Conservation (phyloP, 2,797 vertebrate genomes). For the Arremon brunneinucha region DNA sequence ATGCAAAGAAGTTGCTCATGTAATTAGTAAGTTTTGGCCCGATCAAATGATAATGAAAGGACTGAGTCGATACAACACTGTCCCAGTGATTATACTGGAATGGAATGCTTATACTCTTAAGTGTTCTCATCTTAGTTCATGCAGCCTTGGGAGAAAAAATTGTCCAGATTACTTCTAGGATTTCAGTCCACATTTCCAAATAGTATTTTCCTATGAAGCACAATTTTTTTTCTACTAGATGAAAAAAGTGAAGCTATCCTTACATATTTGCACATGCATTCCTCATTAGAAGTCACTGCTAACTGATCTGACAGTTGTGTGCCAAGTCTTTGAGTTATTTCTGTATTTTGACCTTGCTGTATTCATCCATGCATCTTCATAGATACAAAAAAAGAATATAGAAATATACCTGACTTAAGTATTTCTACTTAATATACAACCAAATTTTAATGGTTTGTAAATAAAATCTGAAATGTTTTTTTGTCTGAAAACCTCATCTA, state of each 20-base stretch:
- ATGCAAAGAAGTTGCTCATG: neutral
- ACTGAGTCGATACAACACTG: rapidly evolving
- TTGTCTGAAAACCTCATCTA: neutral
- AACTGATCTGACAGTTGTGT: neutral
- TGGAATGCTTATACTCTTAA: neutral
- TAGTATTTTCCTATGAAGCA: neutral
- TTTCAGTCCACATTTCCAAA: neutral
- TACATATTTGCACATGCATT: neutral
- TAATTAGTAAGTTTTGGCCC: neutral
- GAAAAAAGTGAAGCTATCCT: neutral
- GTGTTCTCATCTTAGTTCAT: neutral
- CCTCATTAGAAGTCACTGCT: neutral
- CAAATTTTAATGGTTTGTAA: neutral
- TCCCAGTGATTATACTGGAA: neutral
- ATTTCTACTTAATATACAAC: neutral
- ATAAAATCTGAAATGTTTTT: neutral
- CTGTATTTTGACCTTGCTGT: neutral
- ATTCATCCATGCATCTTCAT: neutral
- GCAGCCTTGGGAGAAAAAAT: neutral
- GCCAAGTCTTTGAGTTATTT: neutral
- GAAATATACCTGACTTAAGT: neutral
- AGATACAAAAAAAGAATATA: neutral
- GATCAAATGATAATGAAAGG: neutral
- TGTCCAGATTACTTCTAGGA: neutral
- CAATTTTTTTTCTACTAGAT: neutral